Evolutionary conservation across 2,888 invertebrate species (phyloP), one percentile per base, ranked within the genome.

Genomic region (Heliconius aoede): DNA sequence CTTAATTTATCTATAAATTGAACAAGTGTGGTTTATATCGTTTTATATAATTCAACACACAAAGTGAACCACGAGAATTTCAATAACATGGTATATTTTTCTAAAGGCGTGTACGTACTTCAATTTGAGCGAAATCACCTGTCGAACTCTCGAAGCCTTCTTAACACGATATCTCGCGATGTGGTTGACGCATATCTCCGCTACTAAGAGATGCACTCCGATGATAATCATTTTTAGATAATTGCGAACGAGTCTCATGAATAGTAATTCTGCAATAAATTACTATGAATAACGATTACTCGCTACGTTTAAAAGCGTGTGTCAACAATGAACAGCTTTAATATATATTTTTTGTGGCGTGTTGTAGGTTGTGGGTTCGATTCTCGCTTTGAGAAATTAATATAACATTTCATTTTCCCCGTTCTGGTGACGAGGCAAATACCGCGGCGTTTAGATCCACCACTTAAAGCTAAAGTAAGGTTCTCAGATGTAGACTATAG

Each of bases 401-500:
- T 32, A 8, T 32, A 32, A 32, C 1, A 4, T 40, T 40, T 40
- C 13, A 40, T 40, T 40, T 40, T 40, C 40, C 13, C 15, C 46
- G 7, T 7, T 46, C 46, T 46, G 46, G 18, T 21, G 7, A 46
- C 46, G 2, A 21, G 7, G 21, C 8, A 46, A 7, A 21, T 46
- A n/a, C n/a, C 21, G 55, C 55, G 55, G n/a, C 55, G 55, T 55
- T 55, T 55, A 11, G 55, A 55, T 55, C 11, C 55, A n/a, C 21
- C 21, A 46, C 7, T 21, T 46, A 5, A 46, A 3, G 21, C 46
- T 46, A 46, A 46, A 46, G n/a, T 55, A 3, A 55, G n/a, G n/a
- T 87, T 87, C 85, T 86, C 84, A 86, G 86, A 90, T 88, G 88
- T 90, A 86, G 90, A 83, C 7, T 46, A 21, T 21, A 21, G 21